Conservation (phyloP, 2,113 vertebrate genomes). For the Lasiurus cinereus region DNA sequence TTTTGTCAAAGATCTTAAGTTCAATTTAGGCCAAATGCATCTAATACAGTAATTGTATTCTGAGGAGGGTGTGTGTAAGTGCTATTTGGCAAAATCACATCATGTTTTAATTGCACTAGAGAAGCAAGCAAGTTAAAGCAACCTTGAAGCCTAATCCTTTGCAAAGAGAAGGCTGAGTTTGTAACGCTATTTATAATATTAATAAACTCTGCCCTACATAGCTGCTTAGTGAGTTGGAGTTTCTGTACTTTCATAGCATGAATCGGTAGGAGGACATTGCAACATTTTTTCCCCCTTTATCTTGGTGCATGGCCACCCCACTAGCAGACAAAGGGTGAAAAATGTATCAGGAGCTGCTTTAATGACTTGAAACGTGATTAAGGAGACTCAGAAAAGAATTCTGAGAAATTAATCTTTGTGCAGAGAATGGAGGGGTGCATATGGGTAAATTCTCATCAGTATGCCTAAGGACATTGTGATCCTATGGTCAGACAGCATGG, state of each 20-base stretch:
- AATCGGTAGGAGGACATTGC: background rate
- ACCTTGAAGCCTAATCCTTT: constrained; percentile 37
- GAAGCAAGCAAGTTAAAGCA: constrained; percentile 50
- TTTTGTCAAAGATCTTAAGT: constrained; percentile 68
- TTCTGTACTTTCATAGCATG: background rate
- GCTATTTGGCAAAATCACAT: constrained; percentile 38
- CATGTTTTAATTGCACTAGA: constrained; percentile 62
- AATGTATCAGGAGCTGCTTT: background rate
- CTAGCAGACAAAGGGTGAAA: background rate
- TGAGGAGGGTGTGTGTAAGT: constrained; percentile 21
- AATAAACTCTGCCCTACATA: background rate
- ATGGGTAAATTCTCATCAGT: background rate
- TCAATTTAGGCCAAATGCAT: constrained; percentile 63
- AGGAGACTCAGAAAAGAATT: background rate
- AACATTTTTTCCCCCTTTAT: background rate
- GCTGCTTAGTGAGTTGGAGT: background rate
- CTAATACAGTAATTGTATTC: constrained; percentile 56
- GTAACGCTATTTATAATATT: constrained; percentile 37
- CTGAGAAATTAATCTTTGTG: background rate
- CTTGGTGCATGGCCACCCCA: background rate
- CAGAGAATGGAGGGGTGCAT: background rate
- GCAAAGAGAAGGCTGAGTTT: constrained; percentile 24
- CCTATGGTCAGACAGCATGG: background rate
- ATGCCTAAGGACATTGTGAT: background rate
- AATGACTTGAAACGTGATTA: background rate